These are phyloP conservation scores for Drosophila glabriapex DNA, from an alignment of 2,888 invertebrate species.

Conservation along the genomic window DNA sequence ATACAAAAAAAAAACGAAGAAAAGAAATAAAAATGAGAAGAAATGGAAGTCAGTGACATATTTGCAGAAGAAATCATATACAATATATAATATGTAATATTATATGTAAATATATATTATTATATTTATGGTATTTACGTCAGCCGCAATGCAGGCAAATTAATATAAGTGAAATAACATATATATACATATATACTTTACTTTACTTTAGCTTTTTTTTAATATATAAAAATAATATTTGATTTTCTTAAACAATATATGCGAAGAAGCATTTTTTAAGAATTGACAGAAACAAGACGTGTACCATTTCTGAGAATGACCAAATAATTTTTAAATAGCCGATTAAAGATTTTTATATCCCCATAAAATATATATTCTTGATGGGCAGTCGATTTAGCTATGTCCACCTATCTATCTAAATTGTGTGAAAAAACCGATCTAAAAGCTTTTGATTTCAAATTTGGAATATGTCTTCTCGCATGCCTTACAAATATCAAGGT, in stretches of 20 bases:
- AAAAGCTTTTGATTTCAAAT: background rate
- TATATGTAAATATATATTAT: background rate
- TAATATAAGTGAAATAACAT: constrained; percentile 9
- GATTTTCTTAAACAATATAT: constrained; percentile 4
- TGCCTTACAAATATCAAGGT: no score
- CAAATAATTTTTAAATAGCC: background rate
- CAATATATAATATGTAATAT: background rate
- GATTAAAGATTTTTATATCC: background rate
- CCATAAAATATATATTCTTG: background rate
- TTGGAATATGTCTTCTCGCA: no score
- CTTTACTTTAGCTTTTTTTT: constrained; percentile 1
- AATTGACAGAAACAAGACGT: background rate
- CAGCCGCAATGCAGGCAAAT: constrained; percentile 24
- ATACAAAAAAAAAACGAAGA: background rate
- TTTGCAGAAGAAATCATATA: background rate
- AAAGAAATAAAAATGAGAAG: background rate
- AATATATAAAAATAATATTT: constrained; percentile 7
- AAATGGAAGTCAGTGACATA: constrained; percentile 38
- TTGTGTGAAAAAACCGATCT: background rate
- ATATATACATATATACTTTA: background rate
- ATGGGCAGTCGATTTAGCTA: background rate
- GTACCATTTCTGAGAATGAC: background rate
- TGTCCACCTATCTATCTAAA: background rate
- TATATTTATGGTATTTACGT: constrained; percentile 32
- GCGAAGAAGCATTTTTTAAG: constrained; percentile 8